A percentile compares a stretch with the other conserved stretches of the same genome.
Conservation (phyloP, 2,113 vertebrate species). For the Murina feae region DNA sequence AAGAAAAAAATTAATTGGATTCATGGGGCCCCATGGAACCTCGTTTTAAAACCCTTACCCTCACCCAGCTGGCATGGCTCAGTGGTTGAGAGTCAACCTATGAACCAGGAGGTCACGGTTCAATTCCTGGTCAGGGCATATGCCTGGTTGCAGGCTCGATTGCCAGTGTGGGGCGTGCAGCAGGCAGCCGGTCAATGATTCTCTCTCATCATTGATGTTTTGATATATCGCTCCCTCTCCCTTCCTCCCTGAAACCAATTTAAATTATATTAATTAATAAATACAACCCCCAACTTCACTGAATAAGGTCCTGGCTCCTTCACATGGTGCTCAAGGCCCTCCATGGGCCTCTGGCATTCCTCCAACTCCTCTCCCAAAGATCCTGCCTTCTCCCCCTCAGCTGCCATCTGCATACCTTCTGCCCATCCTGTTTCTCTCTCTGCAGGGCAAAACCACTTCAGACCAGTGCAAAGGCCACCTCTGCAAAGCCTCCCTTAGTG, state of each 20-base stretch:
- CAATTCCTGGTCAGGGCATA: no score
- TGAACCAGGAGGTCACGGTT: no score
- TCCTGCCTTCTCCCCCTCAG: neutral
- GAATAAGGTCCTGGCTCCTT: neutral
- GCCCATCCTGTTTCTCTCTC: neutral
- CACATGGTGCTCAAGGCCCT: neutral
- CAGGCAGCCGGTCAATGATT: no score
- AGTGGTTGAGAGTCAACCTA: no score
- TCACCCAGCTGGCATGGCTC: no score
- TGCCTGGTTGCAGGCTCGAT: no score
- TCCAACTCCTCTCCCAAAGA: neutral
- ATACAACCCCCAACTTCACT: neutral
- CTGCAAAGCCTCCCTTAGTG: neutral
- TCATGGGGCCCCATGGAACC: neutral
- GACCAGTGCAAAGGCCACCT: neutral
- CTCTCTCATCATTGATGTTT: no score
- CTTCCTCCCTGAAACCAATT: no score
- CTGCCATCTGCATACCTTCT: neutral
- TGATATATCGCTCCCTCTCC: no score
- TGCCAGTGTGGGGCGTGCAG: no score
- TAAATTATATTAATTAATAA: no score
- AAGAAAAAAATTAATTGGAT: neutral
- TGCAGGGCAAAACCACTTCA: neutral
- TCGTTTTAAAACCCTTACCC: neutral
- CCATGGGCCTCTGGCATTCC: neutral